Evolutionary conservation across 2,113 vertebrate genomes (phyloP).

Genomic region (Philantomba maxwellii): DNA sequence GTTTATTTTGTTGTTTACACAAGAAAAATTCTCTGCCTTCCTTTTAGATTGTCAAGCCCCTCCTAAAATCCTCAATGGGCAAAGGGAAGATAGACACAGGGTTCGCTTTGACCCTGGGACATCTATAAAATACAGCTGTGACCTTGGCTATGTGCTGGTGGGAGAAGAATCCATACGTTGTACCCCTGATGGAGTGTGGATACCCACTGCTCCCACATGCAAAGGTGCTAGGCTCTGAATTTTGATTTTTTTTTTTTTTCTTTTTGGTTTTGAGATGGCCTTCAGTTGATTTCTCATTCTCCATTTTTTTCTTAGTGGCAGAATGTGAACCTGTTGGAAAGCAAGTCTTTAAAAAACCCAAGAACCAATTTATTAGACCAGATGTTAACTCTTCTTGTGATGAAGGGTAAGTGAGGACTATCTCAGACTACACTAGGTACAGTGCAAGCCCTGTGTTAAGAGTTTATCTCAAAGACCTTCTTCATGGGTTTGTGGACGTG

Average conservation of each 20-base stretch:
- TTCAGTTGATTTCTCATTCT: slow-evolving; percentile 7
- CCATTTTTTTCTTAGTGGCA: slow-evolving; percentile 33
- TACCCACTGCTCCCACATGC: slow-evolving; percentile 8
- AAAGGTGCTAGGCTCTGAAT: slow-evolving; percentile 42
- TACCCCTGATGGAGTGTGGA: slow-evolving; percentile 56
- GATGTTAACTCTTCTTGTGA: slow-evolving; percentile 39
- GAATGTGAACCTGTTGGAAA: slow-evolving; percentile 41
- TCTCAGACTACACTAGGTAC: background rate
- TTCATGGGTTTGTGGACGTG: background rate
- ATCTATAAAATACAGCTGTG: slow-evolving; percentile 62
- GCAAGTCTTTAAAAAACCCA: slow-evolving; percentile 44
- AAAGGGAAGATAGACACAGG: background rate
- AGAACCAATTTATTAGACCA: background rate
- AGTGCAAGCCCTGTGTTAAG: background rate
- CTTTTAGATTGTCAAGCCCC: slow-evolving; percentile 51
- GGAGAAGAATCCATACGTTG: slow-evolving; percentile 47
- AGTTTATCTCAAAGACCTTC: background rate
- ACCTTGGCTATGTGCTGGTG: slow-evolving; percentile 51
- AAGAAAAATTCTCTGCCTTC: background rate
- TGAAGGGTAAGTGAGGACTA: slow-evolving; percentile 63
- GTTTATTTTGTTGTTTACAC: background rate
- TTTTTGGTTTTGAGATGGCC: background rate
- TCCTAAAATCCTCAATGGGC: slow-evolving; percentile 61
- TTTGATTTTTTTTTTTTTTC: background rate
- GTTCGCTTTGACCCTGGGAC: slow-evolving; percentile 46